These are phyloP conservation scores for Frankliniella intonsa DNA, from an alignment of 2,888 invertebrate genomes.

Conservation along the genomic window DNA sequence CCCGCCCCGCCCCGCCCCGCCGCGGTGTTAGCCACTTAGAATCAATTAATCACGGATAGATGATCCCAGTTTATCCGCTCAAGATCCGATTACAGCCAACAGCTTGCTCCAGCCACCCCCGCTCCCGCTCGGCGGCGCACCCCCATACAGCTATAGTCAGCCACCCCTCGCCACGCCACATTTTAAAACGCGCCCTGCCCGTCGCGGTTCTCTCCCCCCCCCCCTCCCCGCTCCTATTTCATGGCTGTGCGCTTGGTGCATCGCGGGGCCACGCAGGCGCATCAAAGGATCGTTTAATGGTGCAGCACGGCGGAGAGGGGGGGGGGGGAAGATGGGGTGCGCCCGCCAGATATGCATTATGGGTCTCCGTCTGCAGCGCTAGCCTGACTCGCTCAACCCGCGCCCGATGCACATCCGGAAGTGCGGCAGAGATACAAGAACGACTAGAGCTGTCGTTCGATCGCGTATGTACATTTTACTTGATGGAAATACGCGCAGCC, in stretches of 20 bases:
- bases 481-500: no score
- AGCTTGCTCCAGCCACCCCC: not conserved
- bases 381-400: no score
- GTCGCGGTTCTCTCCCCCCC: not conserved
- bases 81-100: conserved; percentile 26
- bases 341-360: no score
- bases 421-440: no score
- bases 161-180: not conserved
- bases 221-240: not conserved
- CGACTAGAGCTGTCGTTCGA: no score
- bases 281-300: not conserved
- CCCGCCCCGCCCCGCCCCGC: not conserved
- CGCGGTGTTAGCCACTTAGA: conserved; percentile 6
- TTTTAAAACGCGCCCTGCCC: not conserved
- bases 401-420: no score
- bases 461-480: no score
- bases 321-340: no score
- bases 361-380: no score
- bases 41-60: conserved; percentile 23
- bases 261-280: not conserved
- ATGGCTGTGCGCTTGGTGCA: no score
- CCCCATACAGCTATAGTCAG: not conserved
- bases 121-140: not conserved
- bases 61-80: conserved; percentile 8
- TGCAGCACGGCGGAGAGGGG: no score